These are phyloP conservation scores for Xyrauchen texanus DNA, from an alignment of 2,113 vertebrate species.

Conservation along the genomic window DNA sequence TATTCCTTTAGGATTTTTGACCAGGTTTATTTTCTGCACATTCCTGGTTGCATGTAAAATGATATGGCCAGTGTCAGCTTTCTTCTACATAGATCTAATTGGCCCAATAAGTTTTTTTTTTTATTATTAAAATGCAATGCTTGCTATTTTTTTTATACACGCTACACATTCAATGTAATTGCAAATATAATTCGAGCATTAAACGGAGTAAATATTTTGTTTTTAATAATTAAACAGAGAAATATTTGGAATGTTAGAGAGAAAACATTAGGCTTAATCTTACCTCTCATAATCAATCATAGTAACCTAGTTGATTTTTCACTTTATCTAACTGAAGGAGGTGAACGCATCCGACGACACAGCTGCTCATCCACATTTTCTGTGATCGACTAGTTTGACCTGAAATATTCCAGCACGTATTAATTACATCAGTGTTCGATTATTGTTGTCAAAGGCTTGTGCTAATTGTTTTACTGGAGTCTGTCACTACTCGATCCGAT, in stretches of 20 bases:
- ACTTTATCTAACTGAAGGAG: background rate
- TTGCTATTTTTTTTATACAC: background rate
- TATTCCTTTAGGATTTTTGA: background rate
- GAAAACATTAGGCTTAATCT: slow-evolving; percentile 28
- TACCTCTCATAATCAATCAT: slow-evolving; percentile 68
- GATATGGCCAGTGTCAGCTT: slow-evolving; percentile 9
- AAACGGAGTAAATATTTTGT: background rate
- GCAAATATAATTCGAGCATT: background rate
- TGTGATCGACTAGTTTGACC: slow-evolving; percentile 33
- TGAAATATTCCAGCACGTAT: background rate
- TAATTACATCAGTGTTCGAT: slow-evolving; percentile 6
- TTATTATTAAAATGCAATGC: background rate
- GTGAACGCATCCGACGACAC: background rate
- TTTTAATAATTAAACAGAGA: background rate
- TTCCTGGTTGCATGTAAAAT: background rate
- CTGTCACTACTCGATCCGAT: too few species aligned
- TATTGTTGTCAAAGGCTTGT: slow-evolving; percentile 24
- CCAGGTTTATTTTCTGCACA: background rate
- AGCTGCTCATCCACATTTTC: background rate
- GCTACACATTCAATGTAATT: background rate
- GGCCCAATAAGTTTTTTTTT: background rate
- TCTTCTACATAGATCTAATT: background rate
- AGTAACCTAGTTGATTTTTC: slow-evolving; percentile 59
- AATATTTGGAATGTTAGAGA: background rate
- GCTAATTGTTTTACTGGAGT: slow-evolving; percentile 7